Evolutionary conservation across 2,113 vertebrate genomes (phyloP).

Genomic region (Ginglymostoma cirratum): DNA sequence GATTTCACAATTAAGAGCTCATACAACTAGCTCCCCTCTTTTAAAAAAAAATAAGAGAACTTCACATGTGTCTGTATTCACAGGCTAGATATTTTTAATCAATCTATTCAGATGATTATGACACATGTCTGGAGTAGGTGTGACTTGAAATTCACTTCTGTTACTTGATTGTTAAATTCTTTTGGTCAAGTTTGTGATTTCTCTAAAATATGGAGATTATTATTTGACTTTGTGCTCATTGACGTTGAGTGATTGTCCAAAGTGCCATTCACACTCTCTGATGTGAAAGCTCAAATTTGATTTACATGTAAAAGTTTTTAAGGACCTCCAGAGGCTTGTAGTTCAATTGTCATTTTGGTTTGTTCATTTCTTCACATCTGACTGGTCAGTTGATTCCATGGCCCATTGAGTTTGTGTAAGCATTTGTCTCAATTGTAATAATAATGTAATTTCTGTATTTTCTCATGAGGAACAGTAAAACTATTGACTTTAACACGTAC

Average conservation of each 20-base stretch:
- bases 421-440: background rate
- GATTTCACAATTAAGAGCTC: background rate
- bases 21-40: background rate
- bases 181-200: background rate
- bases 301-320: background rate
- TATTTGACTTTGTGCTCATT: background rate
- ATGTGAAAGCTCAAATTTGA: background rate
- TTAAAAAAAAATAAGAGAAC: background rate
- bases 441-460: background rate
- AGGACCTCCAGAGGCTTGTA: background rate
- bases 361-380: background rate
- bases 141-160: background rate
- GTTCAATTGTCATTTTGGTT: background rate
- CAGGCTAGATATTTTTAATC: background rate
- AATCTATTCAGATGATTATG: too few species aligned
- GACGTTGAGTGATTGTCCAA: background rate
- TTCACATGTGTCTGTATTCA: background rate
- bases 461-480: background rate
- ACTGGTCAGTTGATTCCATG: background rate
- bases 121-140: too few species aligned
- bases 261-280: background rate
- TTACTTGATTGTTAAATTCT: background rate
- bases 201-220: background rate
- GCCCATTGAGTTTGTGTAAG: background rate
- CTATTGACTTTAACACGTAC: background rate